These are phyloP conservation scores for Drosophila tanythrix DNA, from an alignment of 2,888 invertebrate species.

Conservation along the genomic window DNA sequence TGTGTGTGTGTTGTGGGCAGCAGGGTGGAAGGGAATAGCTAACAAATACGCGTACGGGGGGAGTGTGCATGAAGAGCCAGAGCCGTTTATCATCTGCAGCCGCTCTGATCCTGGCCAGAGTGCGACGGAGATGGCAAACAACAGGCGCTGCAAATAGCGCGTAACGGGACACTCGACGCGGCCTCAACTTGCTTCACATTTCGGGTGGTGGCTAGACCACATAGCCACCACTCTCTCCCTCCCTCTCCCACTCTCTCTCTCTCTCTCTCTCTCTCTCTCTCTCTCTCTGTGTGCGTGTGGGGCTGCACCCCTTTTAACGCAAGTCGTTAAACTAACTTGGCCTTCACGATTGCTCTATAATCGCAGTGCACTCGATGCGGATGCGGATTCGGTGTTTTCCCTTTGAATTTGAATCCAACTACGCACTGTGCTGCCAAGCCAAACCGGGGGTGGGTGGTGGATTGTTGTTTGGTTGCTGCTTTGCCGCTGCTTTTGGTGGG, in stretches of 20 bases:
- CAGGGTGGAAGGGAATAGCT: not conserved
- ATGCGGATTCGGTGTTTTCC: not conserved
- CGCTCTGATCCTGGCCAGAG: constrained; percentile 57
- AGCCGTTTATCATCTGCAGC: constrained; percentile 61
- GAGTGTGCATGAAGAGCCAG: not conserved
- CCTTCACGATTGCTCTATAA: constrained; percentile 20
- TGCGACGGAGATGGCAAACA: constrained; percentile 20
- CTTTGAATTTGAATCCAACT: constrained; percentile 55
- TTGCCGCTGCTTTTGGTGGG: not conserved
- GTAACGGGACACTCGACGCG: constrained; percentile 53
- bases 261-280: not conserved
- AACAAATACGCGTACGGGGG: not conserved
- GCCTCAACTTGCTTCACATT: not conserved
- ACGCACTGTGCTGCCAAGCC: constrained; percentile 41
- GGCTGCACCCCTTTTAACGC: constrained; percentile 7
- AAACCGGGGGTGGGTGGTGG: constrained; percentile 60
- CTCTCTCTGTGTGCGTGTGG: not conserved
- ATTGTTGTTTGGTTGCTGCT: constrained; percentile 21
- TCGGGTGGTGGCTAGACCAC: constrained; percentile 24
- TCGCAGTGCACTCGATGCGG: constrained; percentile 17
- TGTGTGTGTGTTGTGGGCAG: constrained; percentile 2
- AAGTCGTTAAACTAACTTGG: constrained; percentile 11
- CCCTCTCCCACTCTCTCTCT: not conserved
- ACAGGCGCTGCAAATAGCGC: constrained; percentile 15
- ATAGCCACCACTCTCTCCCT: not conserved